Base-by-base conservation (phyloP, 2,797 vertebrate genomes). In the Echiichthys vipera region DNA sequence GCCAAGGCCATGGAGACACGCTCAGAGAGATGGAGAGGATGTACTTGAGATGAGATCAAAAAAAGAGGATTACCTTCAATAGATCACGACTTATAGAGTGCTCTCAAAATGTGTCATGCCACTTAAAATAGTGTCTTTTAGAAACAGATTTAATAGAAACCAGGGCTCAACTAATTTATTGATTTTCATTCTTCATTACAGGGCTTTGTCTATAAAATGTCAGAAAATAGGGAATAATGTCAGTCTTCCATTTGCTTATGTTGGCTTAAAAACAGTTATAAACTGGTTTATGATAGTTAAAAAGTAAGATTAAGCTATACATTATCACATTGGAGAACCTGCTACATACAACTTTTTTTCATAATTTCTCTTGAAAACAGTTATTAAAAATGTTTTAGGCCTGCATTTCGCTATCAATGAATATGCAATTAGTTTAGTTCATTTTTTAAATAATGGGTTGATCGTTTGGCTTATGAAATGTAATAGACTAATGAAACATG, bases 1-100 rank as follows among this genome's bases (percentile, higher is more conserved):
- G 47, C 39, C 83, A 79, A 84, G 81, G 82, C 83, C 77, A 70
- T 0, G 11, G 64, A 74, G 64, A 57, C 22, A 20, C 5, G 25
- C 39, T 66, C 43, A n/a, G 49, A 46, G 65, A 58, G 54, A 64
- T 15, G 15, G 14, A 47, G 64, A 65, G 71, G 80, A 78, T 56
- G 69, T 43, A 69, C 83, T 78, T 45, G 57, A 75, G 49, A 61
- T 5, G 46, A 79, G 63, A 64, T 74, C 32, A 79, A 67, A 64
- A 30, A 62, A 51, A 18, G 29, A 22, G 37, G 73, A 71, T 69
- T 78, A 55, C 9, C 14, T 43, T 81, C 51, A 64, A 7, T 39
- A 45, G 71, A 49, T 77, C 55, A 47, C 13, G 30, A 55, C 22
- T 56, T 63, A 43, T 20, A 27, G 1, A n/a, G 72, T n/a, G 56